Conservation (phyloP, 2,797 vertebrate genomes). For the Danionella dracula region DNA sequence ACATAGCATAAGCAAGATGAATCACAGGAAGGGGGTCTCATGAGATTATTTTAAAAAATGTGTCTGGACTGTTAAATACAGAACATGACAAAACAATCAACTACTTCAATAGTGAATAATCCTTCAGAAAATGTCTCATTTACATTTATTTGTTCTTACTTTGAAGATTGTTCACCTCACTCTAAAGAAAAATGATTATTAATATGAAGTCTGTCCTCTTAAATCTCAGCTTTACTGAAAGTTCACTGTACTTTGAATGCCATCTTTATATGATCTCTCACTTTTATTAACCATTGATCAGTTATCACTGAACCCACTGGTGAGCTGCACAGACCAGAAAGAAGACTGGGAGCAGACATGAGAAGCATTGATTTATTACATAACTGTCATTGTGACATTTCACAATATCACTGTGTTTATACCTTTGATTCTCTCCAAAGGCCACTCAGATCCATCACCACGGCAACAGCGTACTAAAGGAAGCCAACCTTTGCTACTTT, state of each 20-base stretch:
- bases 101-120: no score
- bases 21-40: no score
- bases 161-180: no score
- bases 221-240: background rate
- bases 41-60: no score
- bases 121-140: no score
- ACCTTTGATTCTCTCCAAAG: slow-evolving; percentile 59
- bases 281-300: slow-evolving; percentile 9
- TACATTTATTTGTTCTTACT: no score
- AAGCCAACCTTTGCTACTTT: slow-evolving; percentile 37
- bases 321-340: slow-evolving; percentile 18
- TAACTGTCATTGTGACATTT: slow-evolving; percentile 59
- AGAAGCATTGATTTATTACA: slow-evolving; percentile 58
- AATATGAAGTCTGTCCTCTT: background rate
- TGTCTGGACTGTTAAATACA: no score
- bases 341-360: slow-evolving; percentile 2
- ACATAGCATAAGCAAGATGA: no score
- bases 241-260: background rate
- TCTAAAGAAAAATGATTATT: no score
- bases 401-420: slow-evolving; percentile 51
- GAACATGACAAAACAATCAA: no score
- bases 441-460: slow-evolving; percentile 53
- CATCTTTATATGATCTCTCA: no score
- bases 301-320: slow-evolving; percentile 4
- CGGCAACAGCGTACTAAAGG: slow-evolving; percentile 8